Evolutionary conservation across 2,113 vertebrate genomes (phyloP), one percentile per base, ranked within the genome.

Genomic region (Oryzias curvinotus): DNA sequence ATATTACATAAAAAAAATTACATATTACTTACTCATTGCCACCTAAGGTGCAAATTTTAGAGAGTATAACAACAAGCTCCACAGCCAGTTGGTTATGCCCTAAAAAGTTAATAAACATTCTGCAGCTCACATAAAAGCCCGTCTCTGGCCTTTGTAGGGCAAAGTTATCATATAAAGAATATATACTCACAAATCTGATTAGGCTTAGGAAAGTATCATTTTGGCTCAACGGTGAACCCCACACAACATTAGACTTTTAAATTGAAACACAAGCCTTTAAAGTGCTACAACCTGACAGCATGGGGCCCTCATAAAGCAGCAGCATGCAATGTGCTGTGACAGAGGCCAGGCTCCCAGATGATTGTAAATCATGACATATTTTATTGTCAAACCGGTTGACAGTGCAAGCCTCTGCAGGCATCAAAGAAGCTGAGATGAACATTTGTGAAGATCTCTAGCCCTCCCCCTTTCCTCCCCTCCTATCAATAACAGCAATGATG

Each of bases 401-500:
- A 67, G 66, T 62, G 23, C 66, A 56, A 52, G 72, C 51, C 68
- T 59, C 63, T 46, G 51, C 65, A 74, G 63, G 57, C 78, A 85
- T 86, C 73, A 84, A 71, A 81, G 66, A 71, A 64, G 74, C 14
- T 30, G 55, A 54, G 83, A 86, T 74, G 56, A 67, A 50, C 42
- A 53, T 58, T 59, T 70, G 57, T 72, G 64, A 66, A 56, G 56
- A 67, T 72, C 80, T 72, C 61, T 77, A 75, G 83, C 52, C 73
- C 71, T 54, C 57, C 52, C 73, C 52, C 10, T 25, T 43, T 43
- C 54, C 67, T 60, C 43, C 75, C 65, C 56, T 72, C 63, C 62
- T 82, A 83, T 88, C 75, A 78, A 75, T 84, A 85, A 85, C 75
- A 78, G 82, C 61, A 59, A 41, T 73, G 76, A 88, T 84, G 56